phyloP scores from a whole-genome alignment of 2,888 invertebrate species.

The Osmoderma eremita region DNA sequence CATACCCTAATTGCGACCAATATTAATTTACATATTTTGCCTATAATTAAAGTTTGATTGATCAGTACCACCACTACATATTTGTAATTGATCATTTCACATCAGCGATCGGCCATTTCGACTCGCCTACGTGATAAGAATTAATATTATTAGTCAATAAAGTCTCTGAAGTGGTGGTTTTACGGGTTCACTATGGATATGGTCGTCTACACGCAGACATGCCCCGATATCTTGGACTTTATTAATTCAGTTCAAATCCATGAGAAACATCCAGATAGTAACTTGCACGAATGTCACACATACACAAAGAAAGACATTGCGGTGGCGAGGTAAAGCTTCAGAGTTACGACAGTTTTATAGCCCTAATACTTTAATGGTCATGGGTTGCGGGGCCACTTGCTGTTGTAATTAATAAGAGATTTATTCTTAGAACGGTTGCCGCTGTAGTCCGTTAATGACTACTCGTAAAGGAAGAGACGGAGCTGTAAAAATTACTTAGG shows the following conservation, averaged over 20 bases:
- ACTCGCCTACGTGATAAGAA: slow-evolving; percentile 18
- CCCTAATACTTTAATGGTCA: slow-evolving; percentile 29
- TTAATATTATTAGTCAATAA: slow-evolving; percentile 12
- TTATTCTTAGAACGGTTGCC: slow-evolving; percentile 23
- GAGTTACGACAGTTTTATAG: slow-evolving; percentile 36
- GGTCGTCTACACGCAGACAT: neutral
- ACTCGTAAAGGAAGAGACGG: slow-evolving; percentile 12
- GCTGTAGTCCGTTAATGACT: slow-evolving; percentile 20
- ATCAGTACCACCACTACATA: too few relatives aligned
- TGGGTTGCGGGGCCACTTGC: slow-evolving; percentile 25
- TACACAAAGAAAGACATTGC: slow-evolving; percentile 18
- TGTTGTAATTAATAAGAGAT: slow-evolving; percentile 34
- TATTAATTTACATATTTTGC: too few relatives aligned
- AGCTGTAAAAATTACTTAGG: slow-evolving; percentile 28
- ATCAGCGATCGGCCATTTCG: neutral
- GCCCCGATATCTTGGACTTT: slow-evolving; percentile 6
- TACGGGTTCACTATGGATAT: neutral
- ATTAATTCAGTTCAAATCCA: slow-evolving; percentile 18
- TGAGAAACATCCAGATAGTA: neutral
- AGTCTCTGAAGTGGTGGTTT: neutral
- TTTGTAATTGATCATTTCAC: neutral
- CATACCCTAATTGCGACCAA: too few relatives aligned
- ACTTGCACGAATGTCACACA: slow-evolving; percentile 9
- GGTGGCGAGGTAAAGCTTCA: slow-evolving; percentile 7
- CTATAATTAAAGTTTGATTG: too few relatives aligned